These are phyloP conservation scores for Panthera tigris DNA, from an alignment of 2,113 vertebrate genomes.

Conservation along the genomic window DNA sequence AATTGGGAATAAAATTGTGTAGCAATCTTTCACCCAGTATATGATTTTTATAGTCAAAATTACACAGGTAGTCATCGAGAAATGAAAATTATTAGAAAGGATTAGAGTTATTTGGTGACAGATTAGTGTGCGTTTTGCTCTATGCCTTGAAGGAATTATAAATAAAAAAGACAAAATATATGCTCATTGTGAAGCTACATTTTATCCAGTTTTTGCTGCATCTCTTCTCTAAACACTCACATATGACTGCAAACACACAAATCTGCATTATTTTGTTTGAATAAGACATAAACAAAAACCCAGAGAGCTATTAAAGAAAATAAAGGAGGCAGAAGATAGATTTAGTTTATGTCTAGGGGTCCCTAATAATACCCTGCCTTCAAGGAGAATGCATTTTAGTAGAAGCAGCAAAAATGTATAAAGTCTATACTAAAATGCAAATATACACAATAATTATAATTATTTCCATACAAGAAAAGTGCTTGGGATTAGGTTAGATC, in stretches of 20 bases:
- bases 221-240: constrained; percentile 15
- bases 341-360: not conserved
- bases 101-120: not conserved
- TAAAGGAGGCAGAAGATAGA: not conserved
- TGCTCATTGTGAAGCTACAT: not conserved
- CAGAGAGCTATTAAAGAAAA: not conserved
- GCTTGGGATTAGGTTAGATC: not conserved
- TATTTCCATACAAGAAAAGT: not conserved
- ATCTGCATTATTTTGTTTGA: not conserved
- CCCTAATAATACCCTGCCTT: not conserved
- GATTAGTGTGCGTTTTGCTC: not conserved
- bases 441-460: constrained; percentile 51
- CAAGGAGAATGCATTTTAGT: constrained; percentile 36
- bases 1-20: not conserved
- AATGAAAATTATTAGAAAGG: not conserved
- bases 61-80: not conserved
- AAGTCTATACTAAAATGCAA: constrained; percentile 29
- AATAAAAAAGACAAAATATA: not conserved
- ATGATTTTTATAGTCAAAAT: not conserved
- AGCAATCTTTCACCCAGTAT: not conserved
- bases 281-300: not conserved
- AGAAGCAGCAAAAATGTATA: not conserved
- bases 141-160: not conserved
- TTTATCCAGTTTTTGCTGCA: not conserved
- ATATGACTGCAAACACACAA: not conserved